A percentile compares a stretch with the other conserved stretches of the same genome.
phyloP scores from a whole-genome alignment of 2,888 invertebrate species.

The Imbricaverruca yamaguchii region DNA sequence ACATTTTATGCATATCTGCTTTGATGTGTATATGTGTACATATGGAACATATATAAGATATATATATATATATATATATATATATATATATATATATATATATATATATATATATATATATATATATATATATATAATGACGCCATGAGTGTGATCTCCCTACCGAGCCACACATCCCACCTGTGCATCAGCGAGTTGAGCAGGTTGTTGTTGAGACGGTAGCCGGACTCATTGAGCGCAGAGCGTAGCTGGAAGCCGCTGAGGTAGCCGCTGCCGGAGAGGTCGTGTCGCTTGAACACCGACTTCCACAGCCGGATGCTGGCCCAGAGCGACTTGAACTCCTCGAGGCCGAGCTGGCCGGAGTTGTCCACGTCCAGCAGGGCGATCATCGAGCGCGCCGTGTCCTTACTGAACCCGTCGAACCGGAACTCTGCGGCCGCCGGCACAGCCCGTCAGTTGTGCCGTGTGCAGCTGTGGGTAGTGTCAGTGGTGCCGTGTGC shows the following conservation, averaged over 20 bases:
- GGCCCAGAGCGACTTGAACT: constrained; percentile 76
- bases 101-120: too few species aligned
- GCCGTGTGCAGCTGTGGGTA: too few species aligned
- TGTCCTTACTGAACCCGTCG: constrained; percentile 76
- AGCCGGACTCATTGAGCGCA: constrained; percentile 81
- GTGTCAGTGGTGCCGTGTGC: too few species aligned
- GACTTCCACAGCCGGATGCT: constrained; percentile 82
- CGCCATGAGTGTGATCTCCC: too few species aligned
- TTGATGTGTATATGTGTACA: too few species aligned
- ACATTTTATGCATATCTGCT: too few species aligned
- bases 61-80: too few species aligned
- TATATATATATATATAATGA: too few species aligned
- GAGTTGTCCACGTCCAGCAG: constrained; percentile 85
- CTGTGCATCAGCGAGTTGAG: constrained; percentile 69
- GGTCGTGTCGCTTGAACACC: constrained; percentile 77
- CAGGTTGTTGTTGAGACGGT: constrained; percentile 79
- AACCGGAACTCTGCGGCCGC: constrained; percentile 56
- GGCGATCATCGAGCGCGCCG: constrained; percentile 87
- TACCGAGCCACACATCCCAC: background rate
- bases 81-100: too few species aligned
- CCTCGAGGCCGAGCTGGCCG: constrained; percentile 83
- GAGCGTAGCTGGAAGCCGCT: constrained; percentile 74
- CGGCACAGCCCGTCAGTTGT: too few species aligned
- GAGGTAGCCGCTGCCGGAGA: constrained; percentile 66
- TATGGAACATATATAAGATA: too few species aligned